phyloP scores from a whole-genome alignment of 2,113 vertebrate species.

The Mystacornis crossleyi region DNA sequence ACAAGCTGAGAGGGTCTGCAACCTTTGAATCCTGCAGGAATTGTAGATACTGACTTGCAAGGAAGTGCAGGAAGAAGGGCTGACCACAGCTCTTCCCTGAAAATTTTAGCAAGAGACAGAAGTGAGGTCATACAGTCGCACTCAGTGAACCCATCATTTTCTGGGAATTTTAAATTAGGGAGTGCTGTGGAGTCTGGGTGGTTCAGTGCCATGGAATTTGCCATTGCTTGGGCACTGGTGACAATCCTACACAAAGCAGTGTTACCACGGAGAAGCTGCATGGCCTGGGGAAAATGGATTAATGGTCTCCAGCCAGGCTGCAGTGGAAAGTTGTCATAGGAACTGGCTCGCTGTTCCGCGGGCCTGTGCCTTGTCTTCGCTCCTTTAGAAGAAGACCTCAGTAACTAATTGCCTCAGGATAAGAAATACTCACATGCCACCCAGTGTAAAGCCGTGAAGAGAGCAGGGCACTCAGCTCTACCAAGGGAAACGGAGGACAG shows the following conservation, averaged over 20 bases:
- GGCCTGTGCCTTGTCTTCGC: not conserved
- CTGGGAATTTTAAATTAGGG: not conserved
- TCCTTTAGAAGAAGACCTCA: not conserved
- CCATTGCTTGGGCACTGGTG: not conserved
- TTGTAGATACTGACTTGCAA: fast-evolving
- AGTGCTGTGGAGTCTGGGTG: not conserved
- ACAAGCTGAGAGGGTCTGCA: not conserved
- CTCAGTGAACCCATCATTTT: not conserved
- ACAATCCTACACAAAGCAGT: not conserved
- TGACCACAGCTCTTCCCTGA: not conserved
- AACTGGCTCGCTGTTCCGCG: conserved; percentile 6
- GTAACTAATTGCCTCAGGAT: not conserved
- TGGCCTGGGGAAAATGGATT: not conserved
- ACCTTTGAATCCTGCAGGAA: not conserved
- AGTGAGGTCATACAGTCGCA: fast-evolving
- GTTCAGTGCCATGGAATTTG: not conserved
- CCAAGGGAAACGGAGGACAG: not conserved
- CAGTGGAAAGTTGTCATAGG: conserved; percentile 55
- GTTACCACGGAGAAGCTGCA: not conserved
- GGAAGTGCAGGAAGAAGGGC: not conserved
- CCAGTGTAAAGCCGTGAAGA: not conserved
- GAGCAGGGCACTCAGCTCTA: not conserved
- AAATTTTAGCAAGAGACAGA: not conserved
- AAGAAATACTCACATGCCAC: not conserved
- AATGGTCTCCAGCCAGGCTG: conserved; percentile 4